Base-by-base conservation (phyloP, 2,113 vertebrate species). In the Mixornis gularis region DNA sequence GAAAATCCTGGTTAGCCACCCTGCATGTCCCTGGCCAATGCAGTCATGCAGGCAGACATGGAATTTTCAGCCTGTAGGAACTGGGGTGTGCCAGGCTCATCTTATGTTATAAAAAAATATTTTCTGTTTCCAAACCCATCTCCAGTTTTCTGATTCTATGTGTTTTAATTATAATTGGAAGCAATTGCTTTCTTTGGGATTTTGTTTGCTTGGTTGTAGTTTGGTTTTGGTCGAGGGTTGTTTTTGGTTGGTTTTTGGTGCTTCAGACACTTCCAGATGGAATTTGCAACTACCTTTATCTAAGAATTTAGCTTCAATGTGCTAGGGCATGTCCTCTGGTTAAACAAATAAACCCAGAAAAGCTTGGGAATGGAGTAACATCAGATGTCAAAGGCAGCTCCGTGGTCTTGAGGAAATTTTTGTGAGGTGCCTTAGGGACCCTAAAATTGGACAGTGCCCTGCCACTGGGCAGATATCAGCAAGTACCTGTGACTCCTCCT, bases 321-420 rank as follows among this genome's bases (percentile, higher is more conserved):
- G 49, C 44, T 69, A 27, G 71, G 92, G 82, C 60, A 53, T 17
- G 72, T 90, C 86, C 77, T 92, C 34, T 10, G 26, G 51, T 77
- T 73, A 52, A 58, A 66, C 51, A 93, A 96, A 95, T 93, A 91
- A 96, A 87, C 82, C 74, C 58, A 44, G 30, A 63, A 49, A 63
- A 90, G 49, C 76, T 90, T 91, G 48, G 77, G 85, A 90, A 62
- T 58, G 76, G 76, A 71, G 70, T 48, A 81, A 86, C 79, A 84
- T 90, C 87, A 34, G 32, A 71, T 10, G 49, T 63, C 82, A 87
- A 73, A 59, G 18, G 46, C 63, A 71, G 44, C 21, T 66, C 51
- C 87, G 1, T 24, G 40, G 22, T 79, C 55, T 34, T 24, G 63
- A 87, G 71, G 65, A 85, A 74, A 51, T 11, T 79, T 46, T 55